Evolutionary conservation across 1,140 invertebrate species (phyloP).

Genomic region (Orchesella cincta): DNA sequence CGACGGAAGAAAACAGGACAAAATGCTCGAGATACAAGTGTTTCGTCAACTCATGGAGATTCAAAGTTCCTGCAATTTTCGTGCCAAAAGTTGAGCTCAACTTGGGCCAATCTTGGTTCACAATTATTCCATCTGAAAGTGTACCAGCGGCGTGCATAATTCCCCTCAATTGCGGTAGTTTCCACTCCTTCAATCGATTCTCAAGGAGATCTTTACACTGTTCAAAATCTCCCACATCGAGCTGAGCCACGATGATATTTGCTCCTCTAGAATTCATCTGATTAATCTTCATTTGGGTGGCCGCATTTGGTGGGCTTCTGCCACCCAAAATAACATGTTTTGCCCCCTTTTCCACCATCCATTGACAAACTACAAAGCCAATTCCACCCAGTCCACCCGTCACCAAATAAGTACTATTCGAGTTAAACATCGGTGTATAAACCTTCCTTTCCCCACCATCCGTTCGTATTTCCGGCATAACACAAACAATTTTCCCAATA

Average conservation of each 20-base stretch:
- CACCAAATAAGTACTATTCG: neutral
- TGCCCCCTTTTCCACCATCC: neutral
- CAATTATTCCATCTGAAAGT: neutral
- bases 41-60: neutral
- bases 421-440: neutral
- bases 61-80: neutral
- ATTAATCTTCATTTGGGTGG: neutral
- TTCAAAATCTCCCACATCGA: neutral
- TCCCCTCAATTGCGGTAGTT: neutral
- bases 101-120: neutral
- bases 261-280: neutral
- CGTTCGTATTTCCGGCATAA: conserved; percentile 1
- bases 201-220: neutral
- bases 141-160: neutral
- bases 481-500: conserved; percentile 18
- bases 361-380: conserved; percentile 10
- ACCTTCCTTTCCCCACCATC: neutral
- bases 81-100: neutral
- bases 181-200: neutral
- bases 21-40: neutral
- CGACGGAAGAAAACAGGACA: conserved; percentile 2
- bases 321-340: neutral
- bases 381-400: conserved; percentile 6
- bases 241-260: neutral
- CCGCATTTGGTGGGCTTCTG: neutral